Percentiles rank a stretch among this genome's conserved stretches.
phyloP scores from a whole-genome alignment of 2,797 vertebrate genomes.

The Australoheros facetus region DNA sequence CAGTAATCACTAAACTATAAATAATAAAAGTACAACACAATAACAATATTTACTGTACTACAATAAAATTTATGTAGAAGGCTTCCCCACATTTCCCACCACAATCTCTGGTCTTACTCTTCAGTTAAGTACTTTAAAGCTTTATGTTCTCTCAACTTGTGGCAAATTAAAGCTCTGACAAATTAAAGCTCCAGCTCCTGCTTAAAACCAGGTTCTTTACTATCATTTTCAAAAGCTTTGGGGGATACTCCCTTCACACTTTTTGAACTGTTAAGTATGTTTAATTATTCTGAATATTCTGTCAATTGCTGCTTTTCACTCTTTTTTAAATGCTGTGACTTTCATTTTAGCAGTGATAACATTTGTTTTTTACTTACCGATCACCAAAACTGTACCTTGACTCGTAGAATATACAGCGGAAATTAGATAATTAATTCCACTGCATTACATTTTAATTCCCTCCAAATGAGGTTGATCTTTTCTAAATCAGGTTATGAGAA shows the following conservation, averaged over 20 bases:
- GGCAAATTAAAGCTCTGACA: constrained; percentile 36
- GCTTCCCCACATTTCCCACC: background rate
- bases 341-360: constrained; percentile 14
- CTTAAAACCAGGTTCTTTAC: constrained; percentile 17
- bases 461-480: constrained; percentile 69
- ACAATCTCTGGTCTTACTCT: background rate
- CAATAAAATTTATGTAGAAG: background rate
- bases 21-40: background rate
- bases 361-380: background rate
- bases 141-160: constrained; percentile 12
- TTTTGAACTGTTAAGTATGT: constrained; percentile 9
- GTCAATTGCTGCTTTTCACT: constrained; percentile 30
- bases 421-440: constrained; percentile 65
- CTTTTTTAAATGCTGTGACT: constrained; percentile 15
- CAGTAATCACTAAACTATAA: background rate
- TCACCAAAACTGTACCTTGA: constrained; percentile 20
- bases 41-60: background rate
- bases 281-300: constrained; percentile 25
- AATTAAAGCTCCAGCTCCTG: constrained; percentile 32
- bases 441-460: constrained; percentile 64
- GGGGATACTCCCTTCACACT: constrained; percentile 21
- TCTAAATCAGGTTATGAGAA: constrained; percentile 71
- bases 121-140: constrained; percentile 27
- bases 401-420: constrained; percentile 42
- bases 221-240: constrained; percentile 24